A percentile compares a stretch with the other conserved stretches of the same genome.
Evolutionary conservation across 2,113 vertebrate genomes (phyloP).

Genomic region (Scartelaos histophorus): DNA sequence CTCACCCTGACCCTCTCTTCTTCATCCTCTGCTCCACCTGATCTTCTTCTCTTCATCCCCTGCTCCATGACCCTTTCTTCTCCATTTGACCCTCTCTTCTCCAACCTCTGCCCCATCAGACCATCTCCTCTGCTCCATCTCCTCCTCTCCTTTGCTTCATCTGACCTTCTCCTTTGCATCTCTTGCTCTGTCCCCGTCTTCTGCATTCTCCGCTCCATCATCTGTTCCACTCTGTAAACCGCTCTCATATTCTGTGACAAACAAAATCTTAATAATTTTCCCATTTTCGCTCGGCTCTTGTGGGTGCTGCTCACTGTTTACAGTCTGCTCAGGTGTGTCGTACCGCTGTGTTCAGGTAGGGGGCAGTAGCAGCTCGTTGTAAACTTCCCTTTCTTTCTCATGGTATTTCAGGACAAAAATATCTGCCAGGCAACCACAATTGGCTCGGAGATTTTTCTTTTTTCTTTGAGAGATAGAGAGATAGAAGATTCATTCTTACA

Average conservation of each 20-base stretch:
- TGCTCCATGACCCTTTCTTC: no score
- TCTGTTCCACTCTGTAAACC: not conserved
- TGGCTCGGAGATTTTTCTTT: not conserved
- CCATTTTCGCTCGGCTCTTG: not conserved
- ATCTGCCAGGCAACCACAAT: not conserved
- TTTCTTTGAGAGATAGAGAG: not conserved
- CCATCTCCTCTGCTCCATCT: not conserved
- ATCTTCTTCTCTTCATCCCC: no score
- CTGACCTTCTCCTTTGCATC: not conserved
- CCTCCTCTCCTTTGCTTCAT: not conserved
- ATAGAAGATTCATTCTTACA: not conserved
- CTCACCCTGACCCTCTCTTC: not conserved
- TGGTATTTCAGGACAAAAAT: not conserved
- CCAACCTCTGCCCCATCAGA: no score
- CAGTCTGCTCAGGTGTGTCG: not conserved
- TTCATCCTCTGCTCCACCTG: not conserved
- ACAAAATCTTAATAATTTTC: not conserved
- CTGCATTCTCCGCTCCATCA: not conserved
- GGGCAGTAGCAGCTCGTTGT: not conserved
- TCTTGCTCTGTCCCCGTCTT: not conserved
- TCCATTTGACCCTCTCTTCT: not conserved
- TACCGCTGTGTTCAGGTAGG: not conserved
- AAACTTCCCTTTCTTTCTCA: slow-evolving; percentile 1
- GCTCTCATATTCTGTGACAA: not conserved
- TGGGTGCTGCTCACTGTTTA: not conserved